These are phyloP conservation scores for Centroberyx gerrardi DNA, from an alignment of 2,797 vertebrate genomes.

Conservation along the genomic window DNA sequence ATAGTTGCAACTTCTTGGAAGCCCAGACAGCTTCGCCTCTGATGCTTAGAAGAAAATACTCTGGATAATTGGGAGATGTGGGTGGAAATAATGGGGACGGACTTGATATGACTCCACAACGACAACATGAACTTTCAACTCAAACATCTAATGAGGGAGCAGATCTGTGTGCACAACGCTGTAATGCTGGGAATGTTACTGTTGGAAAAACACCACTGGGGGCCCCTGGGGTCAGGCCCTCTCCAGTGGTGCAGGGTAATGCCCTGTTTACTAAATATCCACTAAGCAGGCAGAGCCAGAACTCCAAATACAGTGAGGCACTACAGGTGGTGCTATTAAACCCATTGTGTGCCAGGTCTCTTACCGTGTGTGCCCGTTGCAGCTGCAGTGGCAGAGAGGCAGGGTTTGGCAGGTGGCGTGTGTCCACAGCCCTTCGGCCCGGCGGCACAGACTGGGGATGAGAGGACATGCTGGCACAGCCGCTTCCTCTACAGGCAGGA, in stretches of 20 bases:
- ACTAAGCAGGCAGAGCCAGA: slow-evolving; percentile 22
- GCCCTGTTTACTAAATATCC: slow-evolving; percentile 64
- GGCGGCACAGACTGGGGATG: slow-evolving; percentile 84
- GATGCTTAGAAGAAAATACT: slow-evolving; percentile 51
- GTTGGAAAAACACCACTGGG: slow-evolving; percentile 42
- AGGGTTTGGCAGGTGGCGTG: slow-evolving; percentile 84
- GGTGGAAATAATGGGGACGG: slow-evolving; percentile 51
- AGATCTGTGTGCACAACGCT: slow-evolving; percentile 61
- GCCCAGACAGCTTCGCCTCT: slow-evolving; percentile 32
- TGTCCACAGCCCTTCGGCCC: slow-evolving; percentile 83
- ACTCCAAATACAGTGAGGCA: not conserved
- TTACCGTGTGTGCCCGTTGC: slow-evolving; percentile 85
- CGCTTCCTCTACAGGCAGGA: slow-evolving; percentile 86
- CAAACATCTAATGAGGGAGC: slow-evolving; percentile 72
- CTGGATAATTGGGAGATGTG: slow-evolving; percentile 71
- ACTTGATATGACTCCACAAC: slow-evolving; percentile 31
- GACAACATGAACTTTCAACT: slow-evolving; percentile 75
- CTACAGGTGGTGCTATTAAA: not conserved
- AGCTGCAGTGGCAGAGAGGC: slow-evolving; percentile 84
- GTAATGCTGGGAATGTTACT: slow-evolving; percentile 54
- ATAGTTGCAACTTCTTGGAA: slow-evolving; percentile 50
- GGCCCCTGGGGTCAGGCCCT: slow-evolving; percentile 49
- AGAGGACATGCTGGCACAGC: slow-evolving; percentile 86
- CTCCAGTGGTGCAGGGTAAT: slow-evolving; percentile 47
- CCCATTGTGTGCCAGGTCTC: slow-evolving; percentile 9